Evolutionary conservation across 2,113 vertebrate species (phyloP).

Genomic region (Xiphias gladius): DNA sequence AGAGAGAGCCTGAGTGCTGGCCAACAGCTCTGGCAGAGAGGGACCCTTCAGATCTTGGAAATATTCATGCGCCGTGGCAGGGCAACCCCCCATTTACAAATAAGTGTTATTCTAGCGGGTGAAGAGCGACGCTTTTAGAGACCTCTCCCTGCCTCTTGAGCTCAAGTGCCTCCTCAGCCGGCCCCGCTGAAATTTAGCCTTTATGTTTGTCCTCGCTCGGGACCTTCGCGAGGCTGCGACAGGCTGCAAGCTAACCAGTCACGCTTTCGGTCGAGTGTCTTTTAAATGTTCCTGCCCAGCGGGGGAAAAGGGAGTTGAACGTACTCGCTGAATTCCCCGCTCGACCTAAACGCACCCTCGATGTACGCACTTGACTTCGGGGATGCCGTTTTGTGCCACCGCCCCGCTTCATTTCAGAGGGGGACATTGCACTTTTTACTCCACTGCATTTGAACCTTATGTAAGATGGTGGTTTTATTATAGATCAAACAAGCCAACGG

Average conservation of each 20-base stretch:
- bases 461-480: neutral
- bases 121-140: conserved; percentile 59
- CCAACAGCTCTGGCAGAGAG: conserved; percentile 75
- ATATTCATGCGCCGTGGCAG: conserved; percentile 77
- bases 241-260: neutral
- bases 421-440: too few species aligned
- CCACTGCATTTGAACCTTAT: neutral
- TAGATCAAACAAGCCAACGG: neutral
- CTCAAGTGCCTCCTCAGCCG: conserved; percentile 52
- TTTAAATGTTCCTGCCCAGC: neutral
- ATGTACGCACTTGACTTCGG: neutral
- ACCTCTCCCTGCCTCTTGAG: conserved; percentile 59
- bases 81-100: conserved; percentile 78
- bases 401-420: neutral
- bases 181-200: conserved; percentile 21
- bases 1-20: conserved; percentile 43
- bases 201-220: conserved; percentile 9
- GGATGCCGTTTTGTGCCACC: neutral
- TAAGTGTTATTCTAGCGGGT: conserved; percentile 74
- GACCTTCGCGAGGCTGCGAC: conserved; percentile 21
- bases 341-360: too few species aligned
- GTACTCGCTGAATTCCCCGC: neutral
- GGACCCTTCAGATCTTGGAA: conserved; percentile 82
- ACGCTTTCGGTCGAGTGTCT: neutral
- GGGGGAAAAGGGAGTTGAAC: neutral